Percentiles rank a stretch among this genome's conserved stretches.
Evolutionary conservation across 2,888 invertebrate species (phyloP).

Genomic region (Aplocera efformata): DNA sequence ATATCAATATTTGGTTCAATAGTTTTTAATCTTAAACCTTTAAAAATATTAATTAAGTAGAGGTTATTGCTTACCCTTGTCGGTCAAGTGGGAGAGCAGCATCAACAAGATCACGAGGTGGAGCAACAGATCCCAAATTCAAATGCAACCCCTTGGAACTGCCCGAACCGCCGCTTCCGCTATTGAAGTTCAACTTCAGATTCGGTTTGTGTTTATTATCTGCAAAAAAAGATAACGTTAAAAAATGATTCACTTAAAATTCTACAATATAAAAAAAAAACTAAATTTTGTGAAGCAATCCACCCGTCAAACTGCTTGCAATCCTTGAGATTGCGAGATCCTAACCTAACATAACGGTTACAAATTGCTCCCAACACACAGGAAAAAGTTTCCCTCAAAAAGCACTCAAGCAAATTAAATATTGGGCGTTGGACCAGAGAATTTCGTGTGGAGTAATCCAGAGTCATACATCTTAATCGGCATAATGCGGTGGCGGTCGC

Average conservation of each 20-base stretch:
- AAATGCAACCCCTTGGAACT: slow-evolving; percentile 83
- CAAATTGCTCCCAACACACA: slow-evolving; percentile 70
- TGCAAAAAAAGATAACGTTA: slow-evolving; percentile 41
- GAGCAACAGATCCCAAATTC: slow-evolving; percentile 84
- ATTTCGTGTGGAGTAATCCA: slow-evolving; percentile 60
- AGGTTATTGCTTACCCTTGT: slow-evolving; percentile 85
- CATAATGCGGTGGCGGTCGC: slow-evolving; percentile 68
- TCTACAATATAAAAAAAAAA: slow-evolving; percentile 1
- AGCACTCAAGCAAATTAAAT: slow-evolving; percentile 79
- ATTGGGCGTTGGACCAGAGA: slow-evolving; percentile 62
- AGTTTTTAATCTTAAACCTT: no score
- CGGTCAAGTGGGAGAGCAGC: slow-evolving; percentile 90
- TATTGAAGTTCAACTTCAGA: slow-evolving; percentile 86
- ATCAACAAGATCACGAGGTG: slow-evolving; percentile 88
- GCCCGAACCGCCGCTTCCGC: slow-evolving; percentile 69
- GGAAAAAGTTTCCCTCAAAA: slow-evolving; percentile 69
- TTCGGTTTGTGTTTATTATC: slow-evolving; percentile 84
- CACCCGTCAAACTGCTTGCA: slow-evolving; percentile 49
- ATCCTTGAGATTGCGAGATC: slow-evolving; percentile 49
- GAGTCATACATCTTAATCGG: slow-evolving; percentile 76
- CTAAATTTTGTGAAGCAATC: not conserved
- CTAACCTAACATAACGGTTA: slow-evolving; percentile 71
- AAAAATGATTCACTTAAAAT: slow-evolving; percentile 4
- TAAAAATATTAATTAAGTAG: slow-evolving; percentile 1
- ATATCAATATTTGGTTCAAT: no score